These are phyloP conservation scores for Lithobius niger DNA, from an alignment of 1,140 invertebrate species.

Conservation along the genomic window DNA sequence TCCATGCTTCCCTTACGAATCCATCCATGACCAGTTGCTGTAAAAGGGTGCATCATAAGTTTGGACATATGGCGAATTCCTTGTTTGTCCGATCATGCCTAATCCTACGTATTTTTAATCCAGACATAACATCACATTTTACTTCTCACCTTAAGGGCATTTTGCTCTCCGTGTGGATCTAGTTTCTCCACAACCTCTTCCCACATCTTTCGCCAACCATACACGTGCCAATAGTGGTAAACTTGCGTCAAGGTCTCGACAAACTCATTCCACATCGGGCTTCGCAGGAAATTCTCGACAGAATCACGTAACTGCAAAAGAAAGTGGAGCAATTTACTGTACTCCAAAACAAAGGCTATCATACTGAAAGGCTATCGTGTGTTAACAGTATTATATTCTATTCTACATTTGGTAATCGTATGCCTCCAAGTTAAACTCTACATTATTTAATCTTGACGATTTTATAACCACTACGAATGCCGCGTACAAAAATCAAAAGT, in stretches of 20 bases:
- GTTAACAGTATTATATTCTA: background rate
- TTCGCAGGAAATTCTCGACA: conserved; percentile 75
- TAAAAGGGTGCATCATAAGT: background rate
- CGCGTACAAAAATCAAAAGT: too few species aligned
- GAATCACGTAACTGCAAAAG: conserved; percentile 61
- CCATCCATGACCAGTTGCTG: background rate
- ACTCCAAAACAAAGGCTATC: too few species aligned
- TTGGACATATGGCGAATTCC: too few species aligned
- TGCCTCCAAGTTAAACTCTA: too few species aligned
- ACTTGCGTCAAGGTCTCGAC: conserved; percentile 57
- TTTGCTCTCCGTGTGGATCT: conserved; percentile 77
- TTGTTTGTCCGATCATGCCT: too few species aligned
- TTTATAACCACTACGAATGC: too few species aligned
- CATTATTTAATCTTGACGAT: too few species aligned
- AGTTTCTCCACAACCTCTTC: conserved; percentile 64
- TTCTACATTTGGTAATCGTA: background rate
- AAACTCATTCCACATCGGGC: conserved; percentile 60
- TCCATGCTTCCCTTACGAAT: too few species aligned
- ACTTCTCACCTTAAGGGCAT: conserved; percentile 75
- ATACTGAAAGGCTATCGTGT: background rate
- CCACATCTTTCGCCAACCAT: conserved; percentile 70
- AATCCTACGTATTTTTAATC: too few species aligned
- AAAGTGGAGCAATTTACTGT: too few species aligned
- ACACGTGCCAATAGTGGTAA: conserved; percentile 53
- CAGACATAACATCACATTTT: too few species aligned